Base-by-base conservation (phyloP, 2,113 vertebrate species). In the Elephas maximus region DNA sequence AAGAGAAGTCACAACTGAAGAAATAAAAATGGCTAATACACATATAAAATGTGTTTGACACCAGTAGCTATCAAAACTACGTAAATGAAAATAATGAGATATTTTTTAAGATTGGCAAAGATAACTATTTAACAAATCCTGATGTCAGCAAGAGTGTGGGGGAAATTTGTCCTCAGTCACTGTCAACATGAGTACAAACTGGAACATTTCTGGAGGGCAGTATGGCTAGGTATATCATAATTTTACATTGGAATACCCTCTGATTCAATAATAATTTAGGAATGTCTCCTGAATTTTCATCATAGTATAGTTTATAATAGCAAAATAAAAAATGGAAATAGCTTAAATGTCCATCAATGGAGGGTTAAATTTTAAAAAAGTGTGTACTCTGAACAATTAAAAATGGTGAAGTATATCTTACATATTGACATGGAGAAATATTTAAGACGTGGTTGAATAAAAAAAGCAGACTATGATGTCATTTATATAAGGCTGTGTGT, bases 31-130 rank as follows among this genome's bases (percentile, higher is more conserved):
- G 71, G n/a, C 7, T 26, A 57, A 69, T 30, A 89, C 44, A 5
- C 20, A 44, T 41, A 30, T 41, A 30, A 89, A 67, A 76, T 26
- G 74, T 45, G 10, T 53, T 83, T 83, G 79, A 26, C 41, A 77
- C 83, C 45, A 90, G 6, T 77, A 57, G 10, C 57, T 78, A 90
- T 57, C 45, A 90, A 90, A 94, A 26, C 77, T 44, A 78, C 17
- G 45, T 30, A 90, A 94, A 69, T 90, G 11, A 69, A 74, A 89
- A 76, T 20, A 73, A 41, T n/a, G 62, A 76, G 67, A 23, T 73
- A 80, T 63, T 74, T 93, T 74, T 82, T 93, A 28, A 48, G 30
- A 80, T 67, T 45, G 74, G 45, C 80, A 86, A 90, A 81, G 44
- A 28, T 63, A 33, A 21, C 84, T 88, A 48, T 28, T 62, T 73